Conservation (phyloP, 2,888 invertebrate genomes). For the Congeria kusceri region DNA sequence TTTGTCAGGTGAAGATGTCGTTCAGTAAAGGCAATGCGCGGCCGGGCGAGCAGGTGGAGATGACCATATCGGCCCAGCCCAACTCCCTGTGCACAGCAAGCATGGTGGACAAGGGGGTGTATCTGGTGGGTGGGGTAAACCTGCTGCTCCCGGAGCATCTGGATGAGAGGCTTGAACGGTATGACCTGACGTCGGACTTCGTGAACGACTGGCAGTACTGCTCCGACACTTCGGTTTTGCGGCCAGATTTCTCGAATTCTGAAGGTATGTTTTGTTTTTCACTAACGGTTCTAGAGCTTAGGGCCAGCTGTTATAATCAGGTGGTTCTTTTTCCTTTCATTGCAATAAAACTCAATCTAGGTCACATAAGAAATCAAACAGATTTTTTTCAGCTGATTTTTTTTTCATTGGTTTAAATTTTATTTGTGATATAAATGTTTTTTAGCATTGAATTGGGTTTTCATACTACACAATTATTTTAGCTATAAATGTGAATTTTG, state of each 20-base stretch:
- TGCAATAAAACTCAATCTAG: too few species aligned
- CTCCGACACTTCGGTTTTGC: conserved; percentile 42
- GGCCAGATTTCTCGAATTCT: conserved; percentile 25
- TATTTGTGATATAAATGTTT: too few species aligned
- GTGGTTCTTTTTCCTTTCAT: too few species aligned
- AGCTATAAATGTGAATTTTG: too few species aligned
- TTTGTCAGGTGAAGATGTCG: conserved; percentile 75
- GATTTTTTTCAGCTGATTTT: too few species aligned
- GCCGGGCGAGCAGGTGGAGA: conserved; percentile 87
- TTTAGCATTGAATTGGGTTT: too few species aligned
- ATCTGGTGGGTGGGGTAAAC: conserved; percentile 83
- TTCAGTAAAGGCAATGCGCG: conserved; percentile 84
- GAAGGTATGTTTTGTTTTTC: too few species aligned
- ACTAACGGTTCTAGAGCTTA: too few species aligned
- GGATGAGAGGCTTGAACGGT: conserved; percentile 31
- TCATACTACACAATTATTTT: too few species aligned
- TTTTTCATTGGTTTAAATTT: too few species aligned
- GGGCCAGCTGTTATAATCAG: too few species aligned
- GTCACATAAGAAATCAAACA: too few species aligned
- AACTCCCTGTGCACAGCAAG: conserved; percentile 88
- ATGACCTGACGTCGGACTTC: conserved; percentile 62
- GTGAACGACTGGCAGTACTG: conserved; percentile 60
- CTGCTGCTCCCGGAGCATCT: conserved; percentile 57
- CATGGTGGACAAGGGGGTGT: conserved; percentile 88
- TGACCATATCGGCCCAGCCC: conserved; percentile 87